Conservation (phyloP, 2,888 invertebrate species). For the Morpho deidamia region DNA sequence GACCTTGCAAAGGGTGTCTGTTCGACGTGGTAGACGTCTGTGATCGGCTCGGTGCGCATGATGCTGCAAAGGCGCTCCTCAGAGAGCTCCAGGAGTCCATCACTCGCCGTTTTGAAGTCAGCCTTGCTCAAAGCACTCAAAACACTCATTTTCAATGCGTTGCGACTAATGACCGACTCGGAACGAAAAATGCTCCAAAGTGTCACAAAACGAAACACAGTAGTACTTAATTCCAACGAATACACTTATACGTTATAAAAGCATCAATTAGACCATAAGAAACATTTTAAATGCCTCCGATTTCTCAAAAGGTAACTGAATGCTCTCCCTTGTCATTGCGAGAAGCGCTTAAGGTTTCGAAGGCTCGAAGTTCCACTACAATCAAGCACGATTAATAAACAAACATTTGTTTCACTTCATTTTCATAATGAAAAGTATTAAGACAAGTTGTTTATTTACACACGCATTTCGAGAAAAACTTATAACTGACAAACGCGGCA, state of each 20-base stretch:
- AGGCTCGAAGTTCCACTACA: constrained; percentile 55
- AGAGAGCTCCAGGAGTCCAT: constrained; percentile 85
- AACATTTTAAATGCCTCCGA: constrained; percentile 75
- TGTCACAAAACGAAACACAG: constrained; percentile 71
- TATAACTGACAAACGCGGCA: constrained; percentile 66
- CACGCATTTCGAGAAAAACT: constrained; percentile 73
- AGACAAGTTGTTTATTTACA: constrained; percentile 68
- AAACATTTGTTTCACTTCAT: constrained; percentile 73
- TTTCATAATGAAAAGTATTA: constrained; percentile 65
- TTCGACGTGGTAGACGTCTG: constrained; percentile 88
- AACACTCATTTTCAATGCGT: constrained; percentile 76
- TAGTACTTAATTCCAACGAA: constrained; percentile 70
- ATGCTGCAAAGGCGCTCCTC: constrained; percentile 83
- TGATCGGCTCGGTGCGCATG: constrained; percentile 85
- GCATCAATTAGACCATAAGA: constrained; percentile 72
- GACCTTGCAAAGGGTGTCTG: constrained; percentile 92
- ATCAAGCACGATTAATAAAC: constrained; percentile 62
- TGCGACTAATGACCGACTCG: constrained; percentile 65
- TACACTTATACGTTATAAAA: constrained; percentile 69
- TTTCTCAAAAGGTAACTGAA: constrained; percentile 74
- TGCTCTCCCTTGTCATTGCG: constrained; percentile 77
- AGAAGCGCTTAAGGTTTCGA: constrained; percentile 71
- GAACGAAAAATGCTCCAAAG: constrained; percentile 52
- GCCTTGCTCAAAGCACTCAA: constrained; percentile 74
- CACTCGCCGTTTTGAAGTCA: constrained; percentile 79